These are phyloP conservation scores for Orthonychiurus folsomi DNA, from an alignment of 2,888 invertebrate species.

Conservation along the genomic window DNA sequence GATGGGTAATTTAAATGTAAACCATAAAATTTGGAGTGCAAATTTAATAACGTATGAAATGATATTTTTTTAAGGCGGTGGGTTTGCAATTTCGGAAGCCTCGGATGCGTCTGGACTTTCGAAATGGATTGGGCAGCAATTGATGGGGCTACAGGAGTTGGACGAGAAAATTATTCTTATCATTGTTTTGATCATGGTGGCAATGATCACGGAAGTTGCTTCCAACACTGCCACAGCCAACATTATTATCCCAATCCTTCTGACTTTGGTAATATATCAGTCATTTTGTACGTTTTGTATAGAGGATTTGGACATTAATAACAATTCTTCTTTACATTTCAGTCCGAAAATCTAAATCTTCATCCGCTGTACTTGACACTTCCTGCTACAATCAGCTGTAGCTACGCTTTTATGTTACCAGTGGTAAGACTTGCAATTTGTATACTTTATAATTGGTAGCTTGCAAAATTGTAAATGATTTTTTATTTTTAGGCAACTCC, in stretches of 20 bases:
- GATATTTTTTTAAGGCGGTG: constrained; percentile 54
- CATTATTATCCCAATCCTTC: constrained; percentile 75
- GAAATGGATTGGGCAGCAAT: constrained; percentile 59
- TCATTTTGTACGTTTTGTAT: neutral
- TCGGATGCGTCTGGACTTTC: constrained; percentile 72
- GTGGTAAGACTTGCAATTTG: constrained; percentile 2
- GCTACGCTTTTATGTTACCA: constrained; percentile 54
- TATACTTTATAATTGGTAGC: neutral
- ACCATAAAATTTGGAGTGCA: neutral
- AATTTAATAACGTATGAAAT: neutral
- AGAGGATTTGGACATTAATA: neutral
- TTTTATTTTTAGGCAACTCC: constrained; percentile 59
- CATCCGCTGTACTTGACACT: constrained; percentile 84
- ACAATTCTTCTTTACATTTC: constrained; percentile 33
- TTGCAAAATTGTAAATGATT: constrained; percentile 50
- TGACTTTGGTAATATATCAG: constrained; percentile 57
- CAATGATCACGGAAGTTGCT: constrained; percentile 77
- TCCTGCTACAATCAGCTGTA: constrained; percentile 77
- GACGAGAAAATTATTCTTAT: constrained; percentile 59
- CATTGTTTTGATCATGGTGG: constrained; percentile 66
- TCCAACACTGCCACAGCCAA: constrained; percentile 86
- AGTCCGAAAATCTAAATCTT: constrained; percentile 61
- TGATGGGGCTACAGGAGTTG: constrained; percentile 57
- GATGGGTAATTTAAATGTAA: constrained; percentile 36
- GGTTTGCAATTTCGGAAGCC: constrained; percentile 82